Conservation (phyloP, 2,888 invertebrate genomes). For the Chloromyia formosa region DNA sequence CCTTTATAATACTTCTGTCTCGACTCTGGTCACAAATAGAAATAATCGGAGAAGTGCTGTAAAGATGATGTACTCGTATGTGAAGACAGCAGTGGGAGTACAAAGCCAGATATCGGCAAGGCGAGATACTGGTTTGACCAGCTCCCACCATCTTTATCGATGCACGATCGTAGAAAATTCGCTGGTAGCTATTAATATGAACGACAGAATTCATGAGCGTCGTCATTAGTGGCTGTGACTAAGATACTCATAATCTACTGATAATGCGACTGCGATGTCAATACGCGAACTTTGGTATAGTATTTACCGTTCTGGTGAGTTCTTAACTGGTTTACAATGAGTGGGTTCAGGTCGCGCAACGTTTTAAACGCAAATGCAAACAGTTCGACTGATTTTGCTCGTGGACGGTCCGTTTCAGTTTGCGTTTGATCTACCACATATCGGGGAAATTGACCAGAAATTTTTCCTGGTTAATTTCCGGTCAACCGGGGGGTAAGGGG, state of each 20-base stretch:
- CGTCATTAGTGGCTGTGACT: not conserved
- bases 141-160: conserved; percentile 34
- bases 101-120: too few relatives aligned
- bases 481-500: too few relatives aligned
- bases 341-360: too few relatives aligned
- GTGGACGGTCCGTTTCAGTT: too few relatives aligned
- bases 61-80: not conserved
- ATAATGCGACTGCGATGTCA: not conserved
- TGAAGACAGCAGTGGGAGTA: conserved; percentile 26
- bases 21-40: not conserved
- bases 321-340: too few relatives aligned
- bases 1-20: conserved; percentile 31
- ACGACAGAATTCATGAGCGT: not conserved
- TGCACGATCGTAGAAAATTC: conserved; percentile 6
- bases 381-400: too few relatives aligned
- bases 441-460: too few relatives aligned
- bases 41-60: not conserved
- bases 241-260: too few relatives aligned
- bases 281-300: not conserved
- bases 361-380: too few relatives aligned
- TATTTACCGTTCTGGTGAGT: too few relatives aligned
- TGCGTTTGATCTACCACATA: too few relatives aligned
- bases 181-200: conserved; percentile 2
- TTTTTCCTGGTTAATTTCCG: too few relatives aligned
- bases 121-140: conserved; percentile 29